These are phyloP conservation scores for Ichneumon xanthorius DNA, from an alignment of 2,888 invertebrate genomes.

Conservation along the genomic window DNA sequence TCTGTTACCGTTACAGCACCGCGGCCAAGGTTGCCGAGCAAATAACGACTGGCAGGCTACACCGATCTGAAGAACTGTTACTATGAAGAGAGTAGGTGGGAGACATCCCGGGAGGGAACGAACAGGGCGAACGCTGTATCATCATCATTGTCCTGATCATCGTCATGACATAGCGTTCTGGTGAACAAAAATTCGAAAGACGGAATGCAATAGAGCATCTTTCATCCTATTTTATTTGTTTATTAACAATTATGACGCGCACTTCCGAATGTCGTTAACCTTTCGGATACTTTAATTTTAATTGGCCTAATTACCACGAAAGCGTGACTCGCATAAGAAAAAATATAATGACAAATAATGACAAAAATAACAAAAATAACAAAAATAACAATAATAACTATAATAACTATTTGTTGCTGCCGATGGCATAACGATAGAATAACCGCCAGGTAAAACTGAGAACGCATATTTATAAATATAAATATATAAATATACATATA, in stretches of 20 bases:
- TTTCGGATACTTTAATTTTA: not conserved
- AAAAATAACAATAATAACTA: not conserved
- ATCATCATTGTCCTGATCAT: not conserved
- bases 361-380: not conserved
- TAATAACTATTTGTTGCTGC: not conserved
- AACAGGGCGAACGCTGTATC: not conserved
- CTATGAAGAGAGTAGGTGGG: constrained; percentile 36
- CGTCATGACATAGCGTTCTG: not conserved
- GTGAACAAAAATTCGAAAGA: not conserved
- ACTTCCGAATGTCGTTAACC: not conserved
- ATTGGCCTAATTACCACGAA: not conserved
- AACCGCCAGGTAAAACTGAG: not conserved
- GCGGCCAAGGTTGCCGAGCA: not conserved
- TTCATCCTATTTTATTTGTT: not conserved
- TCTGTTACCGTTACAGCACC: constrained; percentile 13
- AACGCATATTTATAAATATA: too few species aligned
- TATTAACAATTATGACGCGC: not conserved
- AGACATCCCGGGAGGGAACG: not conserved
- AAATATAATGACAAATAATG: not conserved
- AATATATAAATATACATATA: too few species aligned
- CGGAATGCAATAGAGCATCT: not conserved
- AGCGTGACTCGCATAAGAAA: not conserved
- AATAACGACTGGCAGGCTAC: constrained; percentile 52
- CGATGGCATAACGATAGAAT: too few species aligned
- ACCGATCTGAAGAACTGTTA: constrained; percentile 57